These are phyloP conservation scores for Arctia plantaginis DNA, from an alignment of 2,888 invertebrate species.

Conservation along the genomic window DNA sequence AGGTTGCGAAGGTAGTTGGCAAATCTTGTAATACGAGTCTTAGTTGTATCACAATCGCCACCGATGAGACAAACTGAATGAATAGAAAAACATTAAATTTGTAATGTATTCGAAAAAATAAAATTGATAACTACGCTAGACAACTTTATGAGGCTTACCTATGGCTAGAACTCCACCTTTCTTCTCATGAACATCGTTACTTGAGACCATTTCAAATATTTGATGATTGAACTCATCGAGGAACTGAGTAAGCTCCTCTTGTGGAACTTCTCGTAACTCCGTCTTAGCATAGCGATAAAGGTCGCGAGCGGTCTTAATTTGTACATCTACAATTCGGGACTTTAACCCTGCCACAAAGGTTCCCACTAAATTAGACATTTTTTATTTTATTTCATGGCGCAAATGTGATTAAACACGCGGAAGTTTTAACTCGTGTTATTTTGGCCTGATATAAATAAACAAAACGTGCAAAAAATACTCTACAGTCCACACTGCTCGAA, in stretches of 20 bases:
- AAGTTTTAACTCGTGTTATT: slow-evolving; percentile 24
- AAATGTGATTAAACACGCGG: slow-evolving; percentile 23
- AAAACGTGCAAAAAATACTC: slow-evolving; percentile 54
- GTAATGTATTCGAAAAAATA: neutral
- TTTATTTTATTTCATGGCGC: slow-evolving; percentile 52
- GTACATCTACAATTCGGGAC: slow-evolving; percentile 94
- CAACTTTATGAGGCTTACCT: slow-evolving; percentile 77
- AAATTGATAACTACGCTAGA: neutral
- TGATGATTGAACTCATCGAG: slow-evolving; percentile 98
- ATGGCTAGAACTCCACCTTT: slow-evolving; percentile 98
- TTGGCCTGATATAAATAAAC: slow-evolving; percentile 45
- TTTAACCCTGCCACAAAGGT: slow-evolving; percentile 95
- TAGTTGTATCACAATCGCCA: slow-evolving; percentile 96
- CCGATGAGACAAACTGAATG: slow-evolving; percentile 95
- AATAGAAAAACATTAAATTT: neutral
- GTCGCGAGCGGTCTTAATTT: slow-evolving; percentile 95
- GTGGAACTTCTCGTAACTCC: slow-evolving; percentile 94
- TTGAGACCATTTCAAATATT: slow-evolving; percentile 98
- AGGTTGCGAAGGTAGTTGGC: slow-evolving; percentile 96
- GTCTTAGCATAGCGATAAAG: slow-evolving; percentile 96
- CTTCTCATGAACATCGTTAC: slow-evolving; percentile 96
- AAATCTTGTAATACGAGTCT: slow-evolving; percentile 95
- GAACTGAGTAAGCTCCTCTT: slow-evolving; percentile 95
- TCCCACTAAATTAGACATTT: slow-evolving; percentile 88
- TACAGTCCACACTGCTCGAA: slow-evolving; percentile 40